Conservation (phyloP, 2,113 vertebrate species). For the Odobenus rosmarus region DNA sequence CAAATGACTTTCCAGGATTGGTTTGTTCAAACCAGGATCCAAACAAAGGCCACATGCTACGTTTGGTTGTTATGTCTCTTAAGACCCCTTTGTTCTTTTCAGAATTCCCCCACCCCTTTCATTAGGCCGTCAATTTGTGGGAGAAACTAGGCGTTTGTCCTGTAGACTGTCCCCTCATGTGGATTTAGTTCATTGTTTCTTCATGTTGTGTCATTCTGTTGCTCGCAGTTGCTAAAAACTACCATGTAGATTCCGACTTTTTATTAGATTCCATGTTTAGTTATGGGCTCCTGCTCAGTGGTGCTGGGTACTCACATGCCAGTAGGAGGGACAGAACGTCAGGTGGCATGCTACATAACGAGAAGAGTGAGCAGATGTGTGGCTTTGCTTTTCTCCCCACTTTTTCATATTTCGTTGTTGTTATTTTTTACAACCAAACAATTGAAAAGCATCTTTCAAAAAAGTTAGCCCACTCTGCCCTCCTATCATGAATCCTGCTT, state of each 20-base stretch:
- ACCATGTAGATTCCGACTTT: neutral
- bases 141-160: neutral
- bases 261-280: too few relatives aligned
- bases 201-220: neutral
- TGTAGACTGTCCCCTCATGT: neutral
- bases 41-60: neutral
- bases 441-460: neutral
- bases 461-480: rapidly evolving
- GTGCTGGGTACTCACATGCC: too few relatives aligned
- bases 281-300: too few relatives aligned
- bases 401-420: neutral
- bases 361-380: neutral
- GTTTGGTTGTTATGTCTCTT: neutral
- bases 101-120: neutral
- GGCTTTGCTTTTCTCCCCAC: neutral
- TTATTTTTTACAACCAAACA: neutral
- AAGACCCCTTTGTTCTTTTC: neutral
- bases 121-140: neutral
- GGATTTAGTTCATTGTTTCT: neutral
- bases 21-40: neutral
- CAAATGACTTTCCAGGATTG: neutral
- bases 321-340: too few relatives aligned
- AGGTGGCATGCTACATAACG: neutral
- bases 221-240: neutral
- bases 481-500: neutral